Base-by-base conservation (phyloP, 2,888 invertebrate species). In the Koerneria pararmatus region DNA sequence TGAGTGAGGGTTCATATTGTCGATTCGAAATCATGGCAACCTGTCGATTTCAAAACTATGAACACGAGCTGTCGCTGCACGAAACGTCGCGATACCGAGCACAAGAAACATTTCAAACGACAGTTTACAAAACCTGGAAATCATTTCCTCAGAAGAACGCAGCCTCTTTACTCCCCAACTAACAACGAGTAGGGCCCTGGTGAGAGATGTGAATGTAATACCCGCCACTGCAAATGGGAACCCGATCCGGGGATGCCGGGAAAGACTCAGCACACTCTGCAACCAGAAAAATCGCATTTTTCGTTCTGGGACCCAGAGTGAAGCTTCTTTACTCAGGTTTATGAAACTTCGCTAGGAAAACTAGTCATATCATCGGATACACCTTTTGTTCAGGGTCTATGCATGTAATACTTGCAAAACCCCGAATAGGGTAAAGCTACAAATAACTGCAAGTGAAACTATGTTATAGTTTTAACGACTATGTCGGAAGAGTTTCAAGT, bases 151-250 rank as follows among this genome's bases (percentile, higher is more conserved):
- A 11, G 11, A 41, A 11, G 11, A 15, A 11, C 46, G 11, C n/a
- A 11, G 11, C 46, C n/a, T n/a, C 46, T 41, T n/a, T 41, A 11
- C 46, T n/a, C n/a, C n/a, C 46, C 46, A 11, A 11, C 51, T 15
- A 19, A 64, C 64, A 22, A 46, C 29, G 3, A 64, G 34, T 5
- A 64, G 46, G n/a, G 29, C 48, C 22, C 64, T 64, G 5, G 64
- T 56, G 29, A 64, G 64, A 15, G 64, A 24, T n/a, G 64, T 64
- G 56, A 64, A 64, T 4, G 53, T 64, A 11, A 64, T 64, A 11
- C 64, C 64, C 6, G 64, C 64, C 4, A 56, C 46, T 19, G 64
- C 56, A 46, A 54, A 64, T 3, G 64, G 64, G 19, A 64, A 64
- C 15, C 64, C 64, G 22, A 64, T 64, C 1, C 41, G 29, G 27